A percentile compares a stretch with the other conserved stretches of the same genome.
These are phyloP conservation scores for Hippocampus mohnikei DNA, from an alignment of 2,113 vertebrate species.

Conservation along the genomic window DNA sequence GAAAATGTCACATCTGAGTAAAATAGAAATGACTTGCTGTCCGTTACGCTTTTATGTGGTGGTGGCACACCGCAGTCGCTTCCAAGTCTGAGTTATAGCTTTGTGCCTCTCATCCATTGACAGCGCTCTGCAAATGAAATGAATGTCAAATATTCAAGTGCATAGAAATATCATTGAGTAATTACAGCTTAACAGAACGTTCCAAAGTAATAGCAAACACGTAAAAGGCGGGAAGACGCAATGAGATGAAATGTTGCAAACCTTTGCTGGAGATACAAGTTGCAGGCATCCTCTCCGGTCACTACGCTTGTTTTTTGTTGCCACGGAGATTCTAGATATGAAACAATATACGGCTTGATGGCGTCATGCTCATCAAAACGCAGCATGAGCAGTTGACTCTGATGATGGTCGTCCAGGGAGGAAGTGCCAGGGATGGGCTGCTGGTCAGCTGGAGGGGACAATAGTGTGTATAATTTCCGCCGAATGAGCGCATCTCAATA, in stretches of 20 bases:
- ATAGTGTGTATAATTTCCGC: too few species aligned
- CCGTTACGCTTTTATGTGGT: neutral
- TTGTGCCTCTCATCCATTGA: constrained; percentile 49
- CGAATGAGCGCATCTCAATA: too few species aligned
- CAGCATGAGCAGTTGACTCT: constrained; percentile 49
- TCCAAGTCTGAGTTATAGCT: constrained; percentile 44
- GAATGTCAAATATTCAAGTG: neutral
- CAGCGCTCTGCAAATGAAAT: constrained; percentile 42
- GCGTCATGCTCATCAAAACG: constrained; percentile 37
- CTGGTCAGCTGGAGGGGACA: constrained; percentile 45
- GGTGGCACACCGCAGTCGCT: constrained; percentile 26
- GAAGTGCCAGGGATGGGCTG: constrained; percentile 1
- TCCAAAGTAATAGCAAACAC: neutral
- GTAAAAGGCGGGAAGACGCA: neutral
- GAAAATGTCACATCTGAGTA: neutral
- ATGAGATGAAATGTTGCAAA: constrained; percentile 18
- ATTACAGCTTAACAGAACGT: neutral
- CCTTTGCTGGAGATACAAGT: constrained; percentile 62
- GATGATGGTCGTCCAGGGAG: constrained; percentile 1
- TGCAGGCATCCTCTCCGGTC: constrained; percentile 43
- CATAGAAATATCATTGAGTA: constrained; percentile 3
- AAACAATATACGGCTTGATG: constrained; percentile 25
- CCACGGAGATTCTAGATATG: neutral
- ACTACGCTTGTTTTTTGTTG: constrained; percentile 15
- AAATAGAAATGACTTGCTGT: neutral